Conservation (phyloP, 2,113 vertebrate genomes). For the Barbus barbus region DNA sequence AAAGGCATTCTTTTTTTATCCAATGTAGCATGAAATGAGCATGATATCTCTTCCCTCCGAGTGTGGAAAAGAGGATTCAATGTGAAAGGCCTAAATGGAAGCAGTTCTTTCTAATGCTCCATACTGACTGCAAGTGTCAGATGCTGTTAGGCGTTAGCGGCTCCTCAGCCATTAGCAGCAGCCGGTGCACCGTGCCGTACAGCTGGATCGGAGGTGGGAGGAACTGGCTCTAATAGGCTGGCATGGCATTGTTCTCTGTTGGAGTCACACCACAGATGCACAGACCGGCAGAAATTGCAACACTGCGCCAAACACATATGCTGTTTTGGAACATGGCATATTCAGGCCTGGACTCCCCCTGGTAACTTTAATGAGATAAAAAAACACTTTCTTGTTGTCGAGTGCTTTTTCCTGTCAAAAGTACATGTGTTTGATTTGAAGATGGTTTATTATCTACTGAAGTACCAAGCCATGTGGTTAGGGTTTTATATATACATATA, state of each 20-base stretch:
- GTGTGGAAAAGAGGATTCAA: slow-evolving; percentile 35
- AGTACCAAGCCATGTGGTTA: too few relatives aligned
- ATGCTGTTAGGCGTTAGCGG: slow-evolving; percentile 47
- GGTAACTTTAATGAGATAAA: slow-evolving; percentile 14
- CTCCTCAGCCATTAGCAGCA: slow-evolving; percentile 6
- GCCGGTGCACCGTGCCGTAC: background rate
- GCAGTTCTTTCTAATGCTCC: slow-evolving; percentile 42
- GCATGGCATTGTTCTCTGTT: slow-evolving; percentile 39
- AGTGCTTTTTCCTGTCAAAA: background rate
- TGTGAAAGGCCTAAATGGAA: slow-evolving; percentile 59
- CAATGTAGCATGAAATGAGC: slow-evolving; percentile 24
- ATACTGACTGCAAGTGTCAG: slow-evolving; percentile 44
- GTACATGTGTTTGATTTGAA: background rate
- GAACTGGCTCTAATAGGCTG: slow-evolving; percentile 45
- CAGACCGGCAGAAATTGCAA: slow-evolving; percentile 57
- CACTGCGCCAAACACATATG: slow-evolving; percentile 29
- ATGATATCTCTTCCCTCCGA: background rate
- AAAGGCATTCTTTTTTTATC: slow-evolving; percentile 16
- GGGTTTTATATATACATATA: too few relatives aligned
- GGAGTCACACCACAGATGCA: slow-evolving; percentile 58
- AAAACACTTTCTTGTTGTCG: background rate
- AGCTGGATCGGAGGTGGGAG: slow-evolving; percentile 51
- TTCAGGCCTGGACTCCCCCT: background rate
- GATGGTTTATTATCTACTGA: background rate
- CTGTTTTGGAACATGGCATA: slow-evolving; percentile 1